Conservation (phyloP, 1,140 invertebrate genomes). For the Berghia stephanieae region DNA sequence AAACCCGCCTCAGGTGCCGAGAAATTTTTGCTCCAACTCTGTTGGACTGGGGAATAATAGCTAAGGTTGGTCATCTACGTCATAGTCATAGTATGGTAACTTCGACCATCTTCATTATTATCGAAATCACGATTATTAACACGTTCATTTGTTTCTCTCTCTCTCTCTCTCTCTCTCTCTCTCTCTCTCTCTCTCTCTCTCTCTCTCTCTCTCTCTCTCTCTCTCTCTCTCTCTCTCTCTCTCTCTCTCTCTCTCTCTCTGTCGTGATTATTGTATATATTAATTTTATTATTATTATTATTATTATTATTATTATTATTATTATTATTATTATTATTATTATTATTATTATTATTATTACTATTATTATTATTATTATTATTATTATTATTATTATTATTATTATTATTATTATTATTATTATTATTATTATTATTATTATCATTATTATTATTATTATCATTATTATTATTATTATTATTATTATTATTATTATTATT, state of each 20-base stretch:
- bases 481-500: neutral
- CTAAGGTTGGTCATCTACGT: too few relatives aligned
- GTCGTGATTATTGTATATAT: too few relatives aligned
- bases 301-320: neutral
- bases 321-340: neutral
- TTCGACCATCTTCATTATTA: too few relatives aligned
- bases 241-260: conserved; percentile 9
- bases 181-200: neutral
- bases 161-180: neutral
- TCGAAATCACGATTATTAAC: too few relatives aligned
- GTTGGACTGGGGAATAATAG: too few relatives aligned
- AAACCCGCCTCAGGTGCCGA: too few relatives aligned
- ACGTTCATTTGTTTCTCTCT: neutral
- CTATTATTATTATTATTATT: neutral
- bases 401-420: neutral
- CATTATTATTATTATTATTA: neutral
- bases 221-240: neutral
- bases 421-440: neutral
- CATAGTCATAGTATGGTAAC: too few relatives aligned
- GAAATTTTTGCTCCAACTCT: too few relatives aligned
- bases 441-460: neutral
- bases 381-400: neutral
- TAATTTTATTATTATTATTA: too few relatives aligned
- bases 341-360: neutral
- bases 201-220: neutral